Percentiles rank a stretch among this genome's conserved stretches.
These are phyloP conservation scores for Meiosimyza platycephala DNA, from an alignment of 2,888 invertebrate species.

Conservation along the genomic window DNA sequence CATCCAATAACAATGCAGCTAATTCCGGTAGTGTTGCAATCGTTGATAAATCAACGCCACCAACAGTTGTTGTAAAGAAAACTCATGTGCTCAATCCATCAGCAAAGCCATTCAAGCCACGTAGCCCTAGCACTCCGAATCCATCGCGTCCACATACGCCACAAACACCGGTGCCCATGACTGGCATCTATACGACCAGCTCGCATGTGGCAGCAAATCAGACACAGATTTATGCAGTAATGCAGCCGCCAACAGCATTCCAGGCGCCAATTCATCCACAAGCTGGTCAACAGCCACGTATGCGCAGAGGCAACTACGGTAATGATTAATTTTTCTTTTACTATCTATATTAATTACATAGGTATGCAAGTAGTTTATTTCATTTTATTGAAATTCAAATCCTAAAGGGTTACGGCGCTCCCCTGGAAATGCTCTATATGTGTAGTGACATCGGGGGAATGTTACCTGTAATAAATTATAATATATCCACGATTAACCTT, in stretches of 20 bases:
- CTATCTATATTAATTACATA: not conserved
- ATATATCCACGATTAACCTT: too few relatives aligned
- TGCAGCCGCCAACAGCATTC: constrained; percentile 62
- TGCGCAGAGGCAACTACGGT: constrained; percentile 66
- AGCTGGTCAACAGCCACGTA: constrained; percentile 62
- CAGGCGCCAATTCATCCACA: constrained; percentile 64
- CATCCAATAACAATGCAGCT: constrained; percentile 41
- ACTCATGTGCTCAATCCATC: constrained; percentile 90
- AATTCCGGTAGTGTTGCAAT: constrained; percentile 40
- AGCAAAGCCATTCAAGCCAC: constrained; percentile 87
- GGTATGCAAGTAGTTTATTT: too few relatives aligned
- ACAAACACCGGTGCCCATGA: constrained; percentile 75
- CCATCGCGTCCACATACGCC: constrained; percentile 84
- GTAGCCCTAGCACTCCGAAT: constrained; percentile 74
- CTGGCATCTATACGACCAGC: constrained; percentile 58
- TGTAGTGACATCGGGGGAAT: too few relatives aligned
- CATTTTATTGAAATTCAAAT: too few relatives aligned
- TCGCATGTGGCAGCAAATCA: constrained; percentile 62
- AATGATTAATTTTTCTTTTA: constrained; percentile 38
- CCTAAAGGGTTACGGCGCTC: too few relatives aligned
- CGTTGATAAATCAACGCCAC: constrained; percentile 72
- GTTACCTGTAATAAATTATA: too few relatives aligned
- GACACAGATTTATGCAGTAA: constrained; percentile 63
- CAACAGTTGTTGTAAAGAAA: constrained; percentile 65
- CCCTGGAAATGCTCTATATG: too few relatives aligned